phyloP scores from a whole-genome alignment of 2,888 invertebrate genomes.

The Cordilura impudica region DNA sequence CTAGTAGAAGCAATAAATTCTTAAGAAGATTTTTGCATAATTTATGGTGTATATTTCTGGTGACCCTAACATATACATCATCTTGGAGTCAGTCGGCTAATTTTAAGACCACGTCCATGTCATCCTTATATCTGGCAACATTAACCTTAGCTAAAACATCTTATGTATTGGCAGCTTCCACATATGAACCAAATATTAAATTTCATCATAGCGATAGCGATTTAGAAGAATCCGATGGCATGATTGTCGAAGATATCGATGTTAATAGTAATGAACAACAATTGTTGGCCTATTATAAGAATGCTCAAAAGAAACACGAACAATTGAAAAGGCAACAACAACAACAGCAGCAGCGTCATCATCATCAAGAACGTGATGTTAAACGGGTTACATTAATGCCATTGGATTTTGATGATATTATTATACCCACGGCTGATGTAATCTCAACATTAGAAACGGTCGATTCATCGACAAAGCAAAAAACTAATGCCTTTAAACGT shows the following conservation, averaged over 20 bases:
- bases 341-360: conserved; percentile 46
- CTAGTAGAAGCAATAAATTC: neutral
- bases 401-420: conserved; percentile 69
- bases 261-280: conserved; percentile 64
- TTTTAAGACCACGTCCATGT: neutral
- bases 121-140: neutral
- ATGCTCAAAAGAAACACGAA: conserved; percentile 68
- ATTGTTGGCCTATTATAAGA: conserved; percentile 71
- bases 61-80: conserved; percentile 12
- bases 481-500: conserved; percentile 63
- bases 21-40: conserved; percentile 3
- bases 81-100: conserved; percentile 8
- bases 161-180: conserved; percentile 57
- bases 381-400: conserved; percentile 37
- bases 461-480: conserved; percentile 42
- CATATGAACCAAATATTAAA: conserved; percentile 54
- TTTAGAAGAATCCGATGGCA: conserved; percentile 49
- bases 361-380: conserved; percentile 58
- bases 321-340: conserved; percentile 50
- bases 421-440: conserved; percentile 67
- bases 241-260: conserved; percentile 50
- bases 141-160: conserved; percentile 47
- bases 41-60: conserved; percentile 6
- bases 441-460: conserved; percentile 64
- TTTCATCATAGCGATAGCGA: conserved; percentile 50